Percentiles rank a stretch among this genome's conserved stretches.
Evolutionary conservation across 2,797 vertebrate species (phyloP).

Genomic region (Cetoscarus ocellatus): DNA sequence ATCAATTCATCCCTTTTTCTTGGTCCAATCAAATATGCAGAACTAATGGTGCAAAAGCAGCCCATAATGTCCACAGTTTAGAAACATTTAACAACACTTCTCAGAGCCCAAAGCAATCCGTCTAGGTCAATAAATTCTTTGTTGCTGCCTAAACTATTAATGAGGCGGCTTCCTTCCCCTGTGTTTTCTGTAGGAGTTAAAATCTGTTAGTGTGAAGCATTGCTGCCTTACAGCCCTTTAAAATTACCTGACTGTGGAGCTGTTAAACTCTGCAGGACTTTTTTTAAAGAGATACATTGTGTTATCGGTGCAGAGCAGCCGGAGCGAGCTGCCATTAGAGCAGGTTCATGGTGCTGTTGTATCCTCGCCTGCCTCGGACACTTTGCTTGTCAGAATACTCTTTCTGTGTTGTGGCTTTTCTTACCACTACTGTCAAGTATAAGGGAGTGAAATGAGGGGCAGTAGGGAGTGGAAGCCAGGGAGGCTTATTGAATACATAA

Average conservation of each 20-base stretch:
- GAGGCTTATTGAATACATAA: slow-evolving; percentile 78
- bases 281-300: neutral
- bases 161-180: slow-evolving; percentile 8
- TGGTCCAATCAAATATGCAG: neutral
- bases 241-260: slow-evolving; percentile 5
- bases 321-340: slow-evolving; percentile 29
- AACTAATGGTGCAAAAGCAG: neutral
- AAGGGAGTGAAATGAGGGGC: slow-evolving; percentile 67
- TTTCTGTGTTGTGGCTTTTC: slow-evolving; percentile 56
- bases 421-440: slow-evolving; percentile 67
- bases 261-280: neutral
- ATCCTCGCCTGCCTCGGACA: slow-evolving; percentile 41
- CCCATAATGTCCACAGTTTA: neutral
- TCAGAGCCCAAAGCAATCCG: slow-evolving; percentile 8
- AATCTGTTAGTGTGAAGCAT: slow-evolving; percentile 9
- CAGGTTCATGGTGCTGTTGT: slow-evolving; percentile 22
- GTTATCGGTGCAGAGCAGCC: slow-evolving; percentile 11
- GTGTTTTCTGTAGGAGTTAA: slow-evolving; percentile 10
- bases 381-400: slow-evolving; percentile 44
- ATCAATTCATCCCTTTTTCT: neutral
- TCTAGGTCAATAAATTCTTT: slow-evolving; percentile 19
- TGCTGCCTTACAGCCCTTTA: slow-evolving; percentile 16
- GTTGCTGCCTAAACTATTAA: slow-evolving; percentile 19
- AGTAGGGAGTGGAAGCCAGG: slow-evolving; percentile 65
- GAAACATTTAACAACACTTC: slow-evolving; percentile 11